Evolutionary conservation across 2,797 vertebrate genomes (phyloP), one percentile per base, ranked within the genome.

Genomic region (Buceros bicornis): DNA sequence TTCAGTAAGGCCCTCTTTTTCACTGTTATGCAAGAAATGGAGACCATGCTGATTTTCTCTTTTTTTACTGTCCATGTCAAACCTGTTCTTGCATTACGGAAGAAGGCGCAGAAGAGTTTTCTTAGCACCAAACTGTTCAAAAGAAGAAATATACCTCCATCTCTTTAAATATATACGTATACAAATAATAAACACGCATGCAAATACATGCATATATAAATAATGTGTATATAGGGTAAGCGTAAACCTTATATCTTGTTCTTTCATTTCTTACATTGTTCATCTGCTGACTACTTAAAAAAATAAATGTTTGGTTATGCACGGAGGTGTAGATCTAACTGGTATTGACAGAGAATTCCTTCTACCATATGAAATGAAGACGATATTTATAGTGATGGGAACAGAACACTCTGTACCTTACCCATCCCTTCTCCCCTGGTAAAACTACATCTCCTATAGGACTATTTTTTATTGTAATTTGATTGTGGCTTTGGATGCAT

Each of bases 381-480:
- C 25, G 6, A 37, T 29, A 45, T 22, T 64, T 71, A 57, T 17
- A 84, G 16, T 42, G 14, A 83, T 69, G 33, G 21, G 8, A 95
- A 67, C 6, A 57, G 40, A 80, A 37, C 8, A 45, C 6, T 48
- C 21, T 60, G 6, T 57, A 78, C 24, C 5, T 78, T 61, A 42
- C 4, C 14, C 0, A 1, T 76, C 25, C 10, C 14, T 65, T 89
- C 29, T 69, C 3, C 21, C 15, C 11, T 1, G 0, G 8, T 25
- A 67, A 87, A 93, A 64, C 15, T 56, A 11, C 10, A 12, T 47
- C 64, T 2, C 1, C 35, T 88, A 4, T 11, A 50, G 14, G 17
- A 13, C 8, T 50, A 20, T 37, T 61, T 73, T 53, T 47, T 7
- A 16, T 61, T 77, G 43, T 56, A 79, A 47, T 54, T 58, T 69